Evolutionary conservation across 53 echinoderm and acorn worm genomes (phyloP), one percentile per base, ranked within the genome.

Genomic region (Pentamera pediparva): DNA sequence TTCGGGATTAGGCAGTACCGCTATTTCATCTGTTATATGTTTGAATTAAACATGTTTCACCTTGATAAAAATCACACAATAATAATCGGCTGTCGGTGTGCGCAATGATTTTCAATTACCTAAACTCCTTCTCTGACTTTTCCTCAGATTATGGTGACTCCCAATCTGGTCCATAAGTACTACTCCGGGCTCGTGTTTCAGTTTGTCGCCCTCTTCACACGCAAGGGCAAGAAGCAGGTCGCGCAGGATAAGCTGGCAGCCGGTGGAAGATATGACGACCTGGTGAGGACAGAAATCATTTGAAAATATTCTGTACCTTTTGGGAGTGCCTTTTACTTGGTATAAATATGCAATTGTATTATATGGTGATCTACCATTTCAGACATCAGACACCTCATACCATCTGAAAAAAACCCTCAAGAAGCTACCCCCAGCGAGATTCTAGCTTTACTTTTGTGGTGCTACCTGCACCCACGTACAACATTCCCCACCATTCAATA

Each of bases 231-330:
- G 75, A 89, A 89, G 78, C 80, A 81, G 30, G 58, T 79, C 4
- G 39, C 65, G 5, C 85, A 87, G 85, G 95, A 95, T 79, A 89
- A 90, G 0, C 35, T 95, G 38, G 95, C 95, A 24, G 90, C 89
- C 0, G 95, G 95, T 3, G 95, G 95, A 10, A 82, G 95, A 87
- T 95, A 95, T 41, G 95, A 95, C 48, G 79, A 91, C 50, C 62
- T 95, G 65, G 95, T 95, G 77, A 55, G 76, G 24, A n/a, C 34
- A 49, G 37, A 6, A 15, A 52, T 27, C 6, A 45, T 47, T 13
- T 47, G 17, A 21, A 45, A 27, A 13, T 0, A 0, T 12, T 53
- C 43, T 13, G 13, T 45, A n/a, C 13, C 47, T 45, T 17, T 45
- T 45, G 2, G n/a, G n/a, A 45, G 4, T 45, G n/a, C n/a, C n/a